phyloP scores from a whole-genome alignment of 2,797 vertebrate genomes.

The Orientallactaga sibirica region DNA sequence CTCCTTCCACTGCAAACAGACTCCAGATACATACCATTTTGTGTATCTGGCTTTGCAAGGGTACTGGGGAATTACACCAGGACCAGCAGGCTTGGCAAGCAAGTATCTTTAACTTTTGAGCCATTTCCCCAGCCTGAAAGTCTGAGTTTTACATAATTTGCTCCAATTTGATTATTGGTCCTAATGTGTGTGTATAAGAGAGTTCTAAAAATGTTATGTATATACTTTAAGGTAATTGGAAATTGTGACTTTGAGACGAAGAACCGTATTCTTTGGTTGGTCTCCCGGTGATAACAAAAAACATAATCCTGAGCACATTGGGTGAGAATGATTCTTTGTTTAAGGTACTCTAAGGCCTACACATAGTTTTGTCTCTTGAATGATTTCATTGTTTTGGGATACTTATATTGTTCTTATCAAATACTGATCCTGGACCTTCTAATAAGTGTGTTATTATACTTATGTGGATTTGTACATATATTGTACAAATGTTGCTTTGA shows the following conservation, averaged over 20 bases:
- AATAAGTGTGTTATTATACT: background rate
- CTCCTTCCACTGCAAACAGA: too few species aligned
- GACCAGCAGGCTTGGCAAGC: too few species aligned
- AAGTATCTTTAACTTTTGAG: too few species aligned
- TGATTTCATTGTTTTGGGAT: background rate
- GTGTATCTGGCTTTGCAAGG: too few species aligned
- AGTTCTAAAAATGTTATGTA: background rate
- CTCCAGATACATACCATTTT: too few species aligned
- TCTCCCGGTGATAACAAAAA: background rate
- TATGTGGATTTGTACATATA: background rate
- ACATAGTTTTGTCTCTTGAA: conserved; percentile 1
- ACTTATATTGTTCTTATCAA: background rate
- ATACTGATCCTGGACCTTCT: background rate
- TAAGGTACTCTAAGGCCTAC: conserved; percentile 27
- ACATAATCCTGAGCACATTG: background rate
- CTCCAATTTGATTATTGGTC: background rate
- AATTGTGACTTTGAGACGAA: background rate
- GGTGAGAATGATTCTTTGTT: conserved; percentile 7
- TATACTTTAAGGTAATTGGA: conserved; percentile 32
- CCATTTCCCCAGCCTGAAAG: background rate
- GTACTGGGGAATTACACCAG: too few species aligned
- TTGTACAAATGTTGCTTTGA: background rate
- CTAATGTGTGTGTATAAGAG: background rate
- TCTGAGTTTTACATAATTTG: conserved; percentile 46
- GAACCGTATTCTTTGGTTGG: background rate